Percentiles rank a stretch among this genome's conserved stretches.
Evolutionary conservation across 2,888 invertebrate genomes (phyloP).

Genomic region (Mesodorylaimus sp.): DNA sequence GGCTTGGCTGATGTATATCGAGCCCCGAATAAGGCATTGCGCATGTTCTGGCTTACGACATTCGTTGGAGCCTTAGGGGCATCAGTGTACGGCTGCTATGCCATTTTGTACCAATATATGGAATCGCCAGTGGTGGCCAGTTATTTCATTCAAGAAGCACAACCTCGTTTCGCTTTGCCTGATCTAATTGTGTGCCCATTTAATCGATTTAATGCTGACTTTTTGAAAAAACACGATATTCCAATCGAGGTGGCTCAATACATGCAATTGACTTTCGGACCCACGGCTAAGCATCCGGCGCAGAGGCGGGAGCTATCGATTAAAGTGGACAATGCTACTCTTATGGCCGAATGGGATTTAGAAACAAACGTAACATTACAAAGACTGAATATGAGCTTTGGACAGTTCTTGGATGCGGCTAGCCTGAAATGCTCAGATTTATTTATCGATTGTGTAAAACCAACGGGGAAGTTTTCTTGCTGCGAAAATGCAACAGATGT

Average conservation of each 20-base stretch:
- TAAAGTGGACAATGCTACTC: neutral
- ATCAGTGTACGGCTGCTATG: slow-evolving; percentile 7
- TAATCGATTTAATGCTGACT: slow-evolving; percentile 16
- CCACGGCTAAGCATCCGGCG: neutral
- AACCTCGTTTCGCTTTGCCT: slow-evolving; percentile 16
- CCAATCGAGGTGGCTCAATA: slow-evolving; percentile 20
- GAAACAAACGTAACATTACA: neutral
- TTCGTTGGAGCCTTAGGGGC: slow-evolving; percentile 10
- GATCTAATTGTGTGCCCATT: slow-evolving; percentile 27
- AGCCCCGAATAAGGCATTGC: slow-evolving; percentile 11
- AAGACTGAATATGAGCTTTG: slow-evolving; percentile 16
- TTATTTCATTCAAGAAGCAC: slow-evolving; percentile 15
- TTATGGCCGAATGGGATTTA: neutral
- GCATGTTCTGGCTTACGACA: slow-evolving; percentile 16
- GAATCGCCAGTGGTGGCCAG: slow-evolving; percentile 18
- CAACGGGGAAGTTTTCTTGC: neutral
- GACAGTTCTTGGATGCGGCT: slow-evolving; percentile 14
- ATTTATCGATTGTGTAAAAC: neutral
- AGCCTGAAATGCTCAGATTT: slow-evolving; percentile 6
- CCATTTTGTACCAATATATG: slow-evolving; percentile 16
- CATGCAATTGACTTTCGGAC: slow-evolving; percentile 16
- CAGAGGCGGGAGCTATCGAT: neutral
- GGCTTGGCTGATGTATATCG: slow-evolving; percentile 18
- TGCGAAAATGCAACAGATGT: too few relatives aligned
- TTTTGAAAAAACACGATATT: slow-evolving; percentile 16